Conservation (phyloP, 2,888 invertebrate species). For the Eremobia ochroleuca region DNA sequence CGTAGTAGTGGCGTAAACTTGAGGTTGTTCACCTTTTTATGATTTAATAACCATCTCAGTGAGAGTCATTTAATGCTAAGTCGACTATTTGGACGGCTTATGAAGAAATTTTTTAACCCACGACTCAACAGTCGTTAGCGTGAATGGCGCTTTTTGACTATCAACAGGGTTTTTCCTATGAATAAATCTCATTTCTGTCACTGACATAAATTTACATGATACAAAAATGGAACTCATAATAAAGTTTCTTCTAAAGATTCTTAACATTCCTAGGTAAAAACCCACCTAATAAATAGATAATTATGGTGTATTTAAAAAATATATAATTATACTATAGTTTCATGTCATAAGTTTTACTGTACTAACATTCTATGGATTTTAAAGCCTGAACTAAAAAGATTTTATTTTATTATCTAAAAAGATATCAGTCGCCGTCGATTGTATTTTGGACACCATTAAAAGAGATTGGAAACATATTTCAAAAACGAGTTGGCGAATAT, state of each 20-base stretch:
- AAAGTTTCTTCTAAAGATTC: constrained; percentile 3
- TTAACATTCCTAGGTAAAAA: constrained; percentile 4
- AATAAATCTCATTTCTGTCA: constrained; percentile 32
- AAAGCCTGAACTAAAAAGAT: neutral
- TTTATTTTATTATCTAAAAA: neutral
- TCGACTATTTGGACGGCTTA: constrained; percentile 37
- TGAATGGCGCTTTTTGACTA: constrained; percentile 17
- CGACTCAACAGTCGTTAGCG: constrained; percentile 18
- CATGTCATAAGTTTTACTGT: neutral
- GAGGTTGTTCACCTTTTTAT: constrained; percentile 72
- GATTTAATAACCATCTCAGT: constrained; percentile 53
- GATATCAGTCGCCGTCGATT: neutral
- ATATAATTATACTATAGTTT: neutral
- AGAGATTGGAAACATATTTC: neutral
- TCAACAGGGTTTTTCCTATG: constrained; percentile 33
- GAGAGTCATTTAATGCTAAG: constrained; percentile 54
- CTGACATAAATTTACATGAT: constrained; percentile 34
- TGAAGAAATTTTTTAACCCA: constrained; percentile 21
- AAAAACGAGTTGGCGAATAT: constrained; percentile 15
- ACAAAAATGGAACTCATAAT: constrained; percentile 16
- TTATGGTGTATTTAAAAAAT: too few relatives aligned
- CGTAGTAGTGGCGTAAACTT: constrained; percentile 54
- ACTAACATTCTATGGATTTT: neutral
- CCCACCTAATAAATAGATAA: neutral
- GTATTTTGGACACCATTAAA: constrained; percentile 10